phyloP scores from a whole-genome alignment of 2,888 invertebrate genomes.

The Hydrotaea diabolus region DNA sequence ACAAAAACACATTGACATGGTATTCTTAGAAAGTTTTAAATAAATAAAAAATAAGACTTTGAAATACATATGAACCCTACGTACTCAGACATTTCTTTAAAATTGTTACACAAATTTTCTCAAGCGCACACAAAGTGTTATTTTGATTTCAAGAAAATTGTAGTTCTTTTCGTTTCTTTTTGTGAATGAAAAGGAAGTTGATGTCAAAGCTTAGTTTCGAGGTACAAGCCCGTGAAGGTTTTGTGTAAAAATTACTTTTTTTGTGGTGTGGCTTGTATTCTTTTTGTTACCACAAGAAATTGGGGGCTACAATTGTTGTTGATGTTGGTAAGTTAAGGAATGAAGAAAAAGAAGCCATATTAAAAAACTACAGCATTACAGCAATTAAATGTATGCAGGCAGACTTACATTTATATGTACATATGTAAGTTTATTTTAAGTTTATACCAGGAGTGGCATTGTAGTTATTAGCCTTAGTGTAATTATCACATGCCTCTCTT shows the following conservation, averaged over 20 bases:
- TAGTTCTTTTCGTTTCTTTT: not conserved
- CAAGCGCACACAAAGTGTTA: not conserved
- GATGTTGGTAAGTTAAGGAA: too few relatives aligned
- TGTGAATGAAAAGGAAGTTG: slow-evolving; percentile 56
- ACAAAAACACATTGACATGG: slow-evolving; percentile 53
- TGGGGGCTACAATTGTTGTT: not conserved
- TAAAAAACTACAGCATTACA: not conserved
- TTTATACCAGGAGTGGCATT: not conserved
- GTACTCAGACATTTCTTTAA: slow-evolving; percentile 1
- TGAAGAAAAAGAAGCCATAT: too few relatives aligned
- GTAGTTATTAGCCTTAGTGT: slow-evolving; percentile 48
- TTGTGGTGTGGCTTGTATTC: not conserved
- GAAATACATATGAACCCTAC: not conserved
- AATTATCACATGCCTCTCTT: slow-evolving; percentile 60
- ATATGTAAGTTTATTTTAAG: too few relatives aligned
- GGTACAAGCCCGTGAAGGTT: slow-evolving; percentile 42
- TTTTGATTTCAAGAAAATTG: not conserved
- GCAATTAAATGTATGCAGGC: slow-evolving; percentile 45
- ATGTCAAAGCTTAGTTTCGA: slow-evolving; percentile 58
- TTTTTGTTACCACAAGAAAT: not conserved
- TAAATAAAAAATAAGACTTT: slow-evolving; percentile 37
- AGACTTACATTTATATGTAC: not conserved
- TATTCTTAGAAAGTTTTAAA: slow-evolving; percentile 61
- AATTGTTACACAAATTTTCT: slow-evolving; percentile 8
- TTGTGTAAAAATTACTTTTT: not conserved